Conservation (phyloP, 2,113 vertebrate species). For the Macaca fascicularis region DNA sequence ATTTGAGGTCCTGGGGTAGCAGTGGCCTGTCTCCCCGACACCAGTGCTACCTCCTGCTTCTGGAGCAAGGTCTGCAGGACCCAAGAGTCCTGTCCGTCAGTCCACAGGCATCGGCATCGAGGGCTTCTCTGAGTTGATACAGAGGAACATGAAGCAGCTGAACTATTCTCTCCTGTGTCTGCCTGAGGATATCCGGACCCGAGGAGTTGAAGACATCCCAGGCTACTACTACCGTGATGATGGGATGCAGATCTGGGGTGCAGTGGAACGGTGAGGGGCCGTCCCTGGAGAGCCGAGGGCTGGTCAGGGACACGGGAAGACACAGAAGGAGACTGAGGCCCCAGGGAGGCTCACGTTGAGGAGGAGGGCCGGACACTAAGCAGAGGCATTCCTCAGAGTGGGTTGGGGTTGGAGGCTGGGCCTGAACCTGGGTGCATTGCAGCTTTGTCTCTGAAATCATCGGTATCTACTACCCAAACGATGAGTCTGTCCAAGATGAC, state of each 20-base stretch:
- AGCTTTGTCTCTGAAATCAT: slow-evolving; percentile 82
- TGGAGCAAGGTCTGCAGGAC: neutral
- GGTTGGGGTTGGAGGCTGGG: neutral
- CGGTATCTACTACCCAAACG: slow-evolving; percentile 56
- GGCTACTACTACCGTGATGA: slow-evolving; percentile 86
- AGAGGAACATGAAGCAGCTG: slow-evolving; percentile 48
- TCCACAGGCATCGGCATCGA: slow-evolving; percentile 48
- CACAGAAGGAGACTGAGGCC: neutral
- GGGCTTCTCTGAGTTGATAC: slow-evolving; percentile 66
- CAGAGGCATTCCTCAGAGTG: neutral
- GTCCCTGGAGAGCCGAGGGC: neutral
- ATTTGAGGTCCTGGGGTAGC: neutral
- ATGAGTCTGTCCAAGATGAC: slow-evolving; percentile 70
- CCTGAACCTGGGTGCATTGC: neutral
- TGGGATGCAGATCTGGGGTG: slow-evolving; percentile 83
- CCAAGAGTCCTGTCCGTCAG: neutral
- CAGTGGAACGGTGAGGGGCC: slow-evolving; percentile 77
- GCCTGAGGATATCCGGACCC: slow-evolving; percentile 80
- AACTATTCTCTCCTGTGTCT: slow-evolving; percentile 84
- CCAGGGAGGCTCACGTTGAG: neutral
- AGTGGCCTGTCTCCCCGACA: neutral
- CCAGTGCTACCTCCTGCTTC: neutral
- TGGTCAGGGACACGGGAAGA: neutral
- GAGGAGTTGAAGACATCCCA: slow-evolving; percentile 77
- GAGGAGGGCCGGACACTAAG: neutral